These are phyloP conservation scores for Lottia scabra DNA, from an alignment of 2,888 invertebrate species.

Conservation along the genomic window DNA sequence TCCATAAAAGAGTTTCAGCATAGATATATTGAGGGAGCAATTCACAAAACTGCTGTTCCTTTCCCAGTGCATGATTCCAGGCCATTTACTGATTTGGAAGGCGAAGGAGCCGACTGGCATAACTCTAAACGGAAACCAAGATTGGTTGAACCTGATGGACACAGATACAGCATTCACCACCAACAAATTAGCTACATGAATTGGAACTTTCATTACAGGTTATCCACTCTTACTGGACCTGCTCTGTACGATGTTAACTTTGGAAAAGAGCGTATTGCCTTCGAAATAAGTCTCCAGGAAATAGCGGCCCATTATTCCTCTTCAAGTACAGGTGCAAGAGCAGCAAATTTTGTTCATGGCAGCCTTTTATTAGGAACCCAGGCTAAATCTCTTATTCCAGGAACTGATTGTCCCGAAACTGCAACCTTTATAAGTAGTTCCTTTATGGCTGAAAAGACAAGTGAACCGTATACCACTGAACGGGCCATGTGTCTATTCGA, in stretches of 20 bases:
- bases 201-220: conserved; percentile 38
- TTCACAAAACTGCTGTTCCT: conserved; percentile 20
- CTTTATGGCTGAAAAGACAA: conserved; percentile 20
- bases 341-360: conserved; percentile 24
- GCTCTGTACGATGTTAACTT: conserved; percentile 26
- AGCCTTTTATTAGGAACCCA: conserved; percentile 21
- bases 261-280: conserved; percentile 30
- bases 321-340: conserved; percentile 7
- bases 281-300: conserved; percentile 41
- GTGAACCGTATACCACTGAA: conserved; percentile 21
- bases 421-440: conserved; percentile 43
- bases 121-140: conserved; percentile 32
- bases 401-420: conserved; percentile 55
- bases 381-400: conserved; percentile 22
- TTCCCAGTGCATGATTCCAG: conserved; percentile 12
- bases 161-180: conserved; percentile 30
- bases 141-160: conserved; percentile 31
- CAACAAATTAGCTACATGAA: conserved; percentile 31
- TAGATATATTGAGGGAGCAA: conserved; percentile 9
- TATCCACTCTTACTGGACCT: conserved; percentile 26
- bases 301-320: conserved; percentile 34
- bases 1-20: conserved; percentile 20
- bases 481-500: conserved; percentile 59
- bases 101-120: conserved; percentile 28
- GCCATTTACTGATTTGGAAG: conserved; percentile 25